Percentiles rank a stretch among this genome's conserved stretches.
These are phyloP conservation scores for Oxystoma pomonae DNA, from an alignment of 2,888 invertebrate genomes.

Conservation along the genomic window DNA sequence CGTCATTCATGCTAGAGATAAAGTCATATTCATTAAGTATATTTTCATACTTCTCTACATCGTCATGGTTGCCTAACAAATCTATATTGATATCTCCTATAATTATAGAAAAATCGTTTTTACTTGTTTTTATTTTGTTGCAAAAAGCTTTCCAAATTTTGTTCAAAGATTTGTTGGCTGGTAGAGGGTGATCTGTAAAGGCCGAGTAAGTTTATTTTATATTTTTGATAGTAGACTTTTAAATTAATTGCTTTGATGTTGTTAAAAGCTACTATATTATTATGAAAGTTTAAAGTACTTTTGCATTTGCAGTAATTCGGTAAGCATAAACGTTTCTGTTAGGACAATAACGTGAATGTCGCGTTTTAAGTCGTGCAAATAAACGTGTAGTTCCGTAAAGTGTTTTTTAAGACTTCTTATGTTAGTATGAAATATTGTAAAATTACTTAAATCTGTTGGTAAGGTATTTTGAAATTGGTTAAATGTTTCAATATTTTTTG, in stretches of 20 bases:
- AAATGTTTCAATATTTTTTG: too few relatives aligned
- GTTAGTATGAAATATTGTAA: slow-evolving; percentile 1
- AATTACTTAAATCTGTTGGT: too few relatives aligned
- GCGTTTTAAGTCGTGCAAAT: not conserved
- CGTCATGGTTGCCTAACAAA: not conserved
- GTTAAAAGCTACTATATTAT: not conserved
- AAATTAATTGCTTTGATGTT: not conserved
- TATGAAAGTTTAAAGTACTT: not conserved
- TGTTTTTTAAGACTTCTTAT: slow-evolving; percentile 4
- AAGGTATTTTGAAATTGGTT: too few relatives aligned
- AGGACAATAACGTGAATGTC: not conserved
- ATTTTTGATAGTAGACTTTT: not conserved
- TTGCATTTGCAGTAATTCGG: not conserved
- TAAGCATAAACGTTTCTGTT: slow-evolving; percentile 2
- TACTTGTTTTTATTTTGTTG: not conserved
- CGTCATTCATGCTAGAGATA: not conserved
- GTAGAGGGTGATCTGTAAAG: slow-evolving; percentile 4
- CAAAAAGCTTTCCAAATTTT: not conserved
- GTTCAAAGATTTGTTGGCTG: not conserved
- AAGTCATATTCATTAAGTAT: not conserved
- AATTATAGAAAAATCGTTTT: not conserved
- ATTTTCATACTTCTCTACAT: slow-evolving; percentile 3
- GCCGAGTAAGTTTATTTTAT: not conserved
- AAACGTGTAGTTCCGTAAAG: not conserved
- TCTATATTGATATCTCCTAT: slow-evolving; percentile 3